These are phyloP conservation scores for Anoura caudifer DNA, from an alignment of 2,113 vertebrate genomes.

Conservation along the genomic window DNA sequence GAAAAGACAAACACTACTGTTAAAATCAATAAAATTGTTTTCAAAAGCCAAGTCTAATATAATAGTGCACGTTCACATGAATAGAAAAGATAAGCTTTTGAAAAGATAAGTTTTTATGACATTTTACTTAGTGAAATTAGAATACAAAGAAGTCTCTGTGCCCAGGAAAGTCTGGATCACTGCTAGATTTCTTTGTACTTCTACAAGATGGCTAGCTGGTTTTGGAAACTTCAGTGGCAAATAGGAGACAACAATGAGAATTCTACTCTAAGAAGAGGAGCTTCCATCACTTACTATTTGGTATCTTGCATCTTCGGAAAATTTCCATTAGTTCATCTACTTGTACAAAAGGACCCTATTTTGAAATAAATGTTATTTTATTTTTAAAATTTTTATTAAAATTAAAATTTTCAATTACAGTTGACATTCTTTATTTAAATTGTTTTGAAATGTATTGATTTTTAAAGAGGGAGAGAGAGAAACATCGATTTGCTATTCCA, in stretches of 20 bases:
- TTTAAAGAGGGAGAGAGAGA: too few relatives aligned
- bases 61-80: neutral
- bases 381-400: neutral
- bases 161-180: neutral
- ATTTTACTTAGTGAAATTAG: neutral
- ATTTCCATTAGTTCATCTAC: constrained; percentile 98
- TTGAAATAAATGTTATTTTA: constrained; percentile 12
- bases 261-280: neutral
- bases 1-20: neutral
- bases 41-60: neutral
- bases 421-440: neutral
- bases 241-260: neutral
- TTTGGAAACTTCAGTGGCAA: neutral
- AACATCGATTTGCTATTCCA: too few relatives aligned
- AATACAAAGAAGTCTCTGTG: neutral
- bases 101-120: neutral
- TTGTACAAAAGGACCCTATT: constrained; percentile 97
- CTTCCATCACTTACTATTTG: constrained; percentile 90
- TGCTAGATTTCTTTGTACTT: neutral
- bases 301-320: constrained; percentile 96
- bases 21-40: neutral
- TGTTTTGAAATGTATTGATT: too few relatives aligned
- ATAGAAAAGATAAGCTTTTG: neutral
- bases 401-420: neutral
- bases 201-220: neutral